Evolutionary conservation across 2,113 vertebrate genomes (phyloP).

Genomic region (Rhipidura dahli): DNA sequence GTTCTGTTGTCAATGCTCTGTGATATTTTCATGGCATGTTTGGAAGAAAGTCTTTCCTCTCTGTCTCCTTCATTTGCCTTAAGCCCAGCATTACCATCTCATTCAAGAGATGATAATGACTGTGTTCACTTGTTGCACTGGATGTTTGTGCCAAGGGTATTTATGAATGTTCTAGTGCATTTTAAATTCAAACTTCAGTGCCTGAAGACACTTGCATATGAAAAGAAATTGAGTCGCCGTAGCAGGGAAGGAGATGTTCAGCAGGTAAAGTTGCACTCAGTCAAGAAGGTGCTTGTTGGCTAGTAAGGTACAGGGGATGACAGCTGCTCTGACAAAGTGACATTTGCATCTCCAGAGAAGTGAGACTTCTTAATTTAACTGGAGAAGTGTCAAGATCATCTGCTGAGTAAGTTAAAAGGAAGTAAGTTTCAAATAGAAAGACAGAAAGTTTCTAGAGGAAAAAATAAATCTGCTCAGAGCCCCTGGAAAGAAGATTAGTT

Average conservation of each 20-base stretch:
- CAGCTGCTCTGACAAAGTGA: conserved; percentile 55
- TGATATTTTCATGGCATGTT: not conserved
- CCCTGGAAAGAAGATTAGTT: not conserved
- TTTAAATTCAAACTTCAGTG: not conserved
- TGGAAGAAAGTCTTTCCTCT: not conserved
- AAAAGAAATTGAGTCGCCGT: not conserved
- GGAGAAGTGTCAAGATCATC: conserved; percentile 41
- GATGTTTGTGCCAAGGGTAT: not conserved
- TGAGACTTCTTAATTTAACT: conserved; percentile 57
- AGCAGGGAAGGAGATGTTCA: not conserved
- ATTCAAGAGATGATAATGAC: not conserved
- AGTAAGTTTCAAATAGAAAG: conserved; percentile 1
- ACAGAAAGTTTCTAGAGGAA: not conserved
- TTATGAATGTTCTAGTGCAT: not conserved
- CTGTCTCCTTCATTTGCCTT: not conserved
- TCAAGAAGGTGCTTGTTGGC: conserved; percentile 19
- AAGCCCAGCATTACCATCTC: not conserved
- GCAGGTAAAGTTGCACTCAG: not conserved
- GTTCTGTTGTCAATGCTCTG: not conserved
- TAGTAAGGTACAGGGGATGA: conserved; percentile 17
- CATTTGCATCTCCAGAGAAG: conserved; percentile 49
- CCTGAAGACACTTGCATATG: not conserved
- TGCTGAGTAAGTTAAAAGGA: conserved; percentile 28
- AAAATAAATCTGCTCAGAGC: not conserved
- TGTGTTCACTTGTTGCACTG: not conserved